Evolutionary conservation across 2,888 invertebrate genomes (phyloP), one percentile per base, ranked within the genome.

Genomic region (Orthosia gracilis): DNA sequence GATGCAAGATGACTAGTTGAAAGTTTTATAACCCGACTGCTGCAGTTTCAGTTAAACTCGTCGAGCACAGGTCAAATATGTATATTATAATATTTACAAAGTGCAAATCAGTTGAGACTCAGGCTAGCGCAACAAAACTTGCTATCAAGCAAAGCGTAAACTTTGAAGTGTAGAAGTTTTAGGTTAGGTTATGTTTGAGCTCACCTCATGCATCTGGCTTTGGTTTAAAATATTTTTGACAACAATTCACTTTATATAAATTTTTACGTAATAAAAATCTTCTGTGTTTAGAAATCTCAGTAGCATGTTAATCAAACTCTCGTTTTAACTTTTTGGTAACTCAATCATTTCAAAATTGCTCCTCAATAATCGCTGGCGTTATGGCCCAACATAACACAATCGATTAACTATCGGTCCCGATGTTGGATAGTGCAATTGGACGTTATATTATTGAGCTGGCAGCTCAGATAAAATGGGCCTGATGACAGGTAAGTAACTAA

Each of bases 381-480:
- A 21, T 77, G 61, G 89, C 90, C 87, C 21, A 63, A 79, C 75
- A 55, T 77, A 82, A 82, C 87, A 87, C 89, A 89, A 86, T 86
- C 84, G 87, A 86, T 86, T 87, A 85, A 88, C 89, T 86, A 86
- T 87, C 87, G 82, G 80, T 84, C 79, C 80, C 70, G 85, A 89
- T 87, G 83, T 85, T 85, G 85, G 86, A 87, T 88, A 89, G 88
- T 87, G 85, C 86, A 87, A 90, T 89, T 86, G 86, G 84, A 86
- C 83, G 84, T 85, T 87, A 86, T 87, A 89, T 88, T 89, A 88
- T 84, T 85, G 73, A 78, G 65, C 65, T 64, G 55, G 79, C 73
- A 78, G 73, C 78, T 83, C 68, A 80, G 74, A 83, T 83, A 85
- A 83, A 73, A 78, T 73, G 68, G 76, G 49, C 71, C 67, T 21